Base-by-base conservation (phyloP, 2,113 vertebrate species). In the Bubo blakistoni region DNA sequence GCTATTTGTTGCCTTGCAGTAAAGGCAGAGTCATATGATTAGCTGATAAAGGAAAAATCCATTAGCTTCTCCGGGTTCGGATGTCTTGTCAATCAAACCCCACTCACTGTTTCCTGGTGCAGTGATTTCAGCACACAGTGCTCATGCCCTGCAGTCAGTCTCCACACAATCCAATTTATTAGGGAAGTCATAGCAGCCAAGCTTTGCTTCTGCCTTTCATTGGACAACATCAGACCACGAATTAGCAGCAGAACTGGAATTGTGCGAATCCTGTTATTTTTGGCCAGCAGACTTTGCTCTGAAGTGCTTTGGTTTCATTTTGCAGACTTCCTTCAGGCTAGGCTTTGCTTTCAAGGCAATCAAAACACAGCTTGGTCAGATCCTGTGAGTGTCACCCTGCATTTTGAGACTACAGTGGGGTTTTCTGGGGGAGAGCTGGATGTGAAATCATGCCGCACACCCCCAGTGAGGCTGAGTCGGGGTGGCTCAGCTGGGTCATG, bases 11-110 rank as follows among this genome's bases (percentile, higher is more conserved):
- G 89, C 63, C 73, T 94, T 71, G 95, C 95, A 91, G 96, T 86
- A 47, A 90, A 91, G 86, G 81, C 81, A 74, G 93, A 84, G 91
- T 94, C 95, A 95, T 96, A 47, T 63, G 86, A 96, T 96, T 40
- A 97, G 81, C 89, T 88, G 96, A 96, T 96, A 97, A 93, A 67
- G 87, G 81, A 96, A 96, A 97, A 97, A 97, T 90, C 96, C 97
- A 97, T 97, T 96, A 97, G 81, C 89, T 94, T 90, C 87, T 95
- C 67, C 0, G 16, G 87, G 84, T 84, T 86, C 4, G 9, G 89
- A 69, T 2, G 3, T 70, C 91, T 73, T 94, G 97, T 97, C 97
- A 97, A 77, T 97, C 97, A 92, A 97, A 92, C 8, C 62, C 65
- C 1, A 6, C 81, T 94, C 0, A 8, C 77, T 67, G 83, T 65